These are phyloP conservation scores for Allophyes oxyacanthae DNA, from an alignment of 2,888 invertebrate species.

Conservation along the genomic window DNA sequence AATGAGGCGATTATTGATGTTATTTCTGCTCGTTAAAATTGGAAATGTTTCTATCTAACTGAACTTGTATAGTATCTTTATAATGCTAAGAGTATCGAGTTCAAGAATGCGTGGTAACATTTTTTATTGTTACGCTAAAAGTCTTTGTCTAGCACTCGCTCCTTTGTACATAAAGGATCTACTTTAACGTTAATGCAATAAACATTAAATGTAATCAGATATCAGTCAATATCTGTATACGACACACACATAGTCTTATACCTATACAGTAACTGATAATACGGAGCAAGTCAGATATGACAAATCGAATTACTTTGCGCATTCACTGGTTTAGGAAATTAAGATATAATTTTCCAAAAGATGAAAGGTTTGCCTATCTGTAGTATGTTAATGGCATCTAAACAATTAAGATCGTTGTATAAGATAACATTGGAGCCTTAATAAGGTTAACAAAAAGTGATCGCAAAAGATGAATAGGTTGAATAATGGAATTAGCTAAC, in stretches of 20 bases:
- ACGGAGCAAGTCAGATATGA: constrained; percentile 55
- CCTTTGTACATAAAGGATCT: background rate
- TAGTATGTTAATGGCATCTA: constrained; percentile 47
- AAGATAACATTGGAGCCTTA: constrained; percentile 48
- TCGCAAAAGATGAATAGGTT: constrained; percentile 21
- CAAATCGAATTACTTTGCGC: constrained; percentile 61
- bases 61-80: too few species aligned
- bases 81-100: background rate
- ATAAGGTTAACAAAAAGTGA: constrained; percentile 31
- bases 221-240: constrained; percentile 20
- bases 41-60: too few species aligned
- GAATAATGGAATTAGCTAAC: constrained; percentile 31
- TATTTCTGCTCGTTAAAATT: constrained; percentile 19
- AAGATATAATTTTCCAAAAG: constrained; percentile 60
- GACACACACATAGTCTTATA: background rate
- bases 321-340: constrained; percentile 69
- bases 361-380: constrained; percentile 51
- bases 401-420: constrained; percentile 59
- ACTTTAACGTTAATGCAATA: constrained; percentile 9
- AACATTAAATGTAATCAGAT: constrained; percentile 22
- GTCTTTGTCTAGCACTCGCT: background rate
- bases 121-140: constrained; percentile 1
- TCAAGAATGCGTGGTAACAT: background rate
- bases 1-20: constrained; percentile 9
- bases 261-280: constrained; percentile 21